These are phyloP conservation scores for Volucella inflata DNA, from an alignment of 2,888 invertebrate species.

Conservation along the genomic window DNA sequence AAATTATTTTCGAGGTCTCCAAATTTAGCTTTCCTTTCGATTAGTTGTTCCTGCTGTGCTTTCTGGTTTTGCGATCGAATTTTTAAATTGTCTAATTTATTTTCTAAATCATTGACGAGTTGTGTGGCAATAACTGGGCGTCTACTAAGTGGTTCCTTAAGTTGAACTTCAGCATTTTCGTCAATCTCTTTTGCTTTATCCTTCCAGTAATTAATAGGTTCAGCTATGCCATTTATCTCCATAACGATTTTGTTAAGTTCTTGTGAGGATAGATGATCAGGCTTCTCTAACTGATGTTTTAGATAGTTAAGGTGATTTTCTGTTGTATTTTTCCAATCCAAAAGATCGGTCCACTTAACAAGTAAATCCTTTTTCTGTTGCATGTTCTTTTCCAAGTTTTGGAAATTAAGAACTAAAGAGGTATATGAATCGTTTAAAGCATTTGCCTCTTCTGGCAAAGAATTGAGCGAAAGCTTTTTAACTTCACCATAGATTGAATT, in stretches of 20 bases:
- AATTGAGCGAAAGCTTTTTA: conserved; percentile 89
- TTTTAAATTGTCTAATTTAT: conserved; percentile 88
- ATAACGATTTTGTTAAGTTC: conserved; percentile 88
- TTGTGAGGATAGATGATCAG: conserved; percentile 87
- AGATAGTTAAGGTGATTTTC: conserved; percentile 91
- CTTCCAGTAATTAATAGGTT: conserved; percentile 89
- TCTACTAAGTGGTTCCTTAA: conserved; percentile 89
- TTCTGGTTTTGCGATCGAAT: conserved; percentile 88
- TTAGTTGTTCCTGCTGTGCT: conserved; percentile 88
- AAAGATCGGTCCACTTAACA: conserved; percentile 92
- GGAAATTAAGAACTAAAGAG: conserved; percentile 90
- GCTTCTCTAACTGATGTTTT: conserved; percentile 91
- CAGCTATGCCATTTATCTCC: conserved; percentile 88
- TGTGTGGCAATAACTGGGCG: conserved; percentile 89
- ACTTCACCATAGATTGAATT: conserved; percentile 92
- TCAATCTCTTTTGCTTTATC: conserved; percentile 88
- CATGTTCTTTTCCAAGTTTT: conserved; percentile 89
- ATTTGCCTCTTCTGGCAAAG: conserved; percentile 90
- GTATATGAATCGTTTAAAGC: conserved; percentile 90
- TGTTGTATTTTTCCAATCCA: conserved; percentile 92
- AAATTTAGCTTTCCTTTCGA: conserved; percentile 91
- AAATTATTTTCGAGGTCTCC: conserved; percentile 89
- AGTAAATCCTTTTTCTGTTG: conserved; percentile 89
- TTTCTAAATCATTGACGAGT: conserved; percentile 89
- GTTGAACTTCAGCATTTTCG: conserved; percentile 87